Evolutionary conservation across 2,888 invertebrate genomes (phyloP).

Genomic region (Drosophila phalerata): DNA sequence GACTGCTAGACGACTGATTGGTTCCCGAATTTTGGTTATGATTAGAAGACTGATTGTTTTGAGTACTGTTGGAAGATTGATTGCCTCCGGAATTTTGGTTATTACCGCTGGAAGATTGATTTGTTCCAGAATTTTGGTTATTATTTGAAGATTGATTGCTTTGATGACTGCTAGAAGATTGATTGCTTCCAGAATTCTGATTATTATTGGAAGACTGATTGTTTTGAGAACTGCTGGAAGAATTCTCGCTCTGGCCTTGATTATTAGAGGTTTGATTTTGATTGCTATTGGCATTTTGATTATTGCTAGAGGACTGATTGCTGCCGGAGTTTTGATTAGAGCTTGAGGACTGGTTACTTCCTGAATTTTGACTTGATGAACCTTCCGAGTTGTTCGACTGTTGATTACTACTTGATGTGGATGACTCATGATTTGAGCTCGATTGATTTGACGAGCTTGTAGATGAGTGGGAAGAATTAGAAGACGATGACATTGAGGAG

Average conservation of each 20-base stretch:
- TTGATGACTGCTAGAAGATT: no score
- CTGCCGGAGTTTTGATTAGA: constrained; percentile 43
- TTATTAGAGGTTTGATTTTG: no score
- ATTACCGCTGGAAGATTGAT: no score
- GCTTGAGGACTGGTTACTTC: constrained; percentile 36
- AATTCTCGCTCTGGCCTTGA: no score
- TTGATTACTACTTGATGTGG: constrained; percentile 58
- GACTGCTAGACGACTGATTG: constrained; percentile 26
- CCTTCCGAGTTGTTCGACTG: constrained; percentile 35
- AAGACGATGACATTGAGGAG: constrained; percentile 55
- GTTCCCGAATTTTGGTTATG: constrained; percentile 28
- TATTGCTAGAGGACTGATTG: constrained; percentile 40
- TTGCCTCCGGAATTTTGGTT: constrained; percentile 3
- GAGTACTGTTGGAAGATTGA: constrained; percentile 29
- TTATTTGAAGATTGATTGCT: no score
- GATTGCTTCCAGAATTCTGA: no score
- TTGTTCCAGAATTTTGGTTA: no score
- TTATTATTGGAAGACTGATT: no score
- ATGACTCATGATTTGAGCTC: constrained; percentile 52
- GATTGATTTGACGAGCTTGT: constrained; percentile 53
- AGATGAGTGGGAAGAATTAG: constrained; percentile 51
- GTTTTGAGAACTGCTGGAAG: no score
- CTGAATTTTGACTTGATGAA: constrained; percentile 38
- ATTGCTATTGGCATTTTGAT: no score
- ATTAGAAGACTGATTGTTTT: constrained; percentile 32